phyloP scores from a whole-genome alignment of 2,888 invertebrate genomes.

The Girardia tigrina region DNA sequence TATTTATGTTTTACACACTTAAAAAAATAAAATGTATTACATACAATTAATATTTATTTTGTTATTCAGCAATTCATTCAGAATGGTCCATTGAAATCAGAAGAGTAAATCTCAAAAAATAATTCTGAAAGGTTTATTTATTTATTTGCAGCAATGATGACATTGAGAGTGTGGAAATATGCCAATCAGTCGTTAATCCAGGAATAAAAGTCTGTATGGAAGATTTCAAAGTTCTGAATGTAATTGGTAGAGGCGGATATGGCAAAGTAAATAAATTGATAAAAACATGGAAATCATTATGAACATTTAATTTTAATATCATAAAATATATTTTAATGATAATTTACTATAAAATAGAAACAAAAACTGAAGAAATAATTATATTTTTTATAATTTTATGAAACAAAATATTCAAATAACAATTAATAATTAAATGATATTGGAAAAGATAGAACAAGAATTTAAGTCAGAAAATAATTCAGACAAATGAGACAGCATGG shows the following conservation, averaged over 20 bases:
- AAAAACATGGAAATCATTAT: neutral
- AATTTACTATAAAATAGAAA: too few relatives aligned
- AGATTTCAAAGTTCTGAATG: slow-evolving; percentile 88
- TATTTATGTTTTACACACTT: too few relatives aligned
- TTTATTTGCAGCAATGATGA: neutral
- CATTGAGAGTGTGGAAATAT: slow-evolving; percentile 32
- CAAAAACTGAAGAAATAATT: too few relatives aligned
- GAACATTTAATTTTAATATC: neutral
- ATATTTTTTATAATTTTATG: too few relatives aligned
- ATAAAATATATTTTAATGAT: too few relatives aligned
- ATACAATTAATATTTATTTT: neutral
- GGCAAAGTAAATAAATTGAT: slow-evolving; percentile 58
- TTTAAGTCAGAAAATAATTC: too few relatives aligned
- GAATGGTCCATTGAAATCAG: neutral
- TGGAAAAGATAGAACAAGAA: too few relatives aligned
- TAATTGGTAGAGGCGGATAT: slow-evolving; percentile 88
- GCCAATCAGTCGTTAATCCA: slow-evolving; percentile 34
- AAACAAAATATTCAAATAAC: too few relatives aligned
- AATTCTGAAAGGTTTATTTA: neutral
- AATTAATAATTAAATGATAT: too few relatives aligned
- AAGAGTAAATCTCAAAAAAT: neutral
- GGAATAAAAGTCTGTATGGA: slow-evolving; percentile 43
- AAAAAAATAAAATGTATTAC: too few relatives aligned
- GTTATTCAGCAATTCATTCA: neutral
- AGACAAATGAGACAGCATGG: too few relatives aligned